phyloP scores from a whole-genome alignment of 1,140 invertebrate species.

The Drosophila albomicans region DNA sequence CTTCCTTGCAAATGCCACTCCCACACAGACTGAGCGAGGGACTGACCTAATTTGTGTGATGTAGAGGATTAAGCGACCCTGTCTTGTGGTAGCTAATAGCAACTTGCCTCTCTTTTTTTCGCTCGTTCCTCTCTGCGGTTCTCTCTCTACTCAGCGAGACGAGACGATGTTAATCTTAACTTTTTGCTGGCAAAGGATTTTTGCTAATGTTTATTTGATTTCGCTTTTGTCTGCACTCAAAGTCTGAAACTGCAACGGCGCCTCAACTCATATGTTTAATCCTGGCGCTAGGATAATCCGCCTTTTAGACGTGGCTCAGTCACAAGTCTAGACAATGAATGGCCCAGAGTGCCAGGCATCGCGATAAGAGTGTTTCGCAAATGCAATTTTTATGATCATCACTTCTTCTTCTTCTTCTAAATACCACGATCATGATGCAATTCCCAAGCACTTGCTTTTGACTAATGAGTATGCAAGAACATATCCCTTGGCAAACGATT shows the following conservation, averaged over 20 bases:
- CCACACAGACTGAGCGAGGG: conserved; percentile 33
- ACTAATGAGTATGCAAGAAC: conserved; percentile 19
- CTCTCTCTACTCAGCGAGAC: conserved; percentile 21
- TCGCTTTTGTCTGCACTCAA: conserved; percentile 61
- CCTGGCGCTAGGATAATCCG: conserved; percentile 83
- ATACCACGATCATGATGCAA: conserved; percentile 31
- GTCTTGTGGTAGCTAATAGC: conserved; percentile 78
- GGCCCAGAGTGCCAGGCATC: conserved; percentile 63
- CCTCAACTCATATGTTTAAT: conserved; percentile 42
- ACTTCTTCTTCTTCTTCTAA: not conserved
- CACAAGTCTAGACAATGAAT: conserved; percentile 84
- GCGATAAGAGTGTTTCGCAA: conserved; percentile 56
- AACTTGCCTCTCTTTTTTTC: not conserved
- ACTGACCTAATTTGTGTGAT: conserved; percentile 70
- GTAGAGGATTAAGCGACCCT: conserved; percentile 62
- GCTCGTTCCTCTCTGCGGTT: conserved; percentile 10
- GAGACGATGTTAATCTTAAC: conserved; percentile 80
- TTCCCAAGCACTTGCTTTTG: conserved; percentile 23
- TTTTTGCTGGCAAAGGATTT: conserved; percentile 74
- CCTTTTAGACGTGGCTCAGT: conserved; percentile 78
- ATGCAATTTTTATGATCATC: conserved; percentile 48
- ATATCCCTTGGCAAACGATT: conserved; percentile 32
- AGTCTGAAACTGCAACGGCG: not conserved
- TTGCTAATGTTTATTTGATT: conserved; percentile 82
- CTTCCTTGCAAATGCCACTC: conserved; percentile 23